Conservation (phyloP, 2,888 invertebrate genomes). For the Lissonota sp. region DNA sequence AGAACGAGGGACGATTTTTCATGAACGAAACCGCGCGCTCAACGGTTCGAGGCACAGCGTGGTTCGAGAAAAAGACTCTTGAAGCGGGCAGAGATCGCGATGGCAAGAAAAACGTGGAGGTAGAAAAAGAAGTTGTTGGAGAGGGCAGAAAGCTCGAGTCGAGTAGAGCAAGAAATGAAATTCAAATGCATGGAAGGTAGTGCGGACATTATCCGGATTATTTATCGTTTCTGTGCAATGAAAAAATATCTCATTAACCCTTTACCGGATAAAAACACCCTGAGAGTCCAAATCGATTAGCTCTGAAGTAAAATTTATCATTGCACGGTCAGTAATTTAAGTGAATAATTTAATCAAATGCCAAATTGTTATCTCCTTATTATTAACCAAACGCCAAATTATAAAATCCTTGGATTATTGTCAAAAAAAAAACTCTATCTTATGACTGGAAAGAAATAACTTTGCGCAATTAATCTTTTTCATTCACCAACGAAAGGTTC, state of each 20-base stretch:
- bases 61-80: conserved; percentile 19
- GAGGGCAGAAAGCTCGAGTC: conserved; percentile 7
- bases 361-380: no score
- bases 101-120: conserved; percentile 5
- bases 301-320: not conserved
- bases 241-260: conserved; percentile 26
- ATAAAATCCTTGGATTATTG: no score
- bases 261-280: not conserved
- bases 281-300: not conserved
- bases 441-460: not conserved
- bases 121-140: conserved; percentile 6
- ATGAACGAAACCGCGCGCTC: conserved; percentile 44
- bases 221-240: conserved; percentile 21
- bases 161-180: conserved; percentile 42
- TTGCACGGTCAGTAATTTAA: not conserved
- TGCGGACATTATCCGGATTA: conserved; percentile 37
- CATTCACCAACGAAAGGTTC: not conserved
- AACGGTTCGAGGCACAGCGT: conserved; percentile 2
- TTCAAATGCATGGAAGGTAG: conserved; percentile 33
- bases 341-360: not conserved
- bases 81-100: conserved; percentile 12
- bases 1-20: conserved; percentile 52
- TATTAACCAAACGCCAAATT: no score
- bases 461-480: conserved; percentile 12
- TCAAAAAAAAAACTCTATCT: no score